Percentiles rank a stretch among this genome's conserved stretches.
These are phyloP conservation scores for Staurois parvus DNA, from an alignment of 2,797 vertebrate genomes.

Conservation along the genomic window DNA sequence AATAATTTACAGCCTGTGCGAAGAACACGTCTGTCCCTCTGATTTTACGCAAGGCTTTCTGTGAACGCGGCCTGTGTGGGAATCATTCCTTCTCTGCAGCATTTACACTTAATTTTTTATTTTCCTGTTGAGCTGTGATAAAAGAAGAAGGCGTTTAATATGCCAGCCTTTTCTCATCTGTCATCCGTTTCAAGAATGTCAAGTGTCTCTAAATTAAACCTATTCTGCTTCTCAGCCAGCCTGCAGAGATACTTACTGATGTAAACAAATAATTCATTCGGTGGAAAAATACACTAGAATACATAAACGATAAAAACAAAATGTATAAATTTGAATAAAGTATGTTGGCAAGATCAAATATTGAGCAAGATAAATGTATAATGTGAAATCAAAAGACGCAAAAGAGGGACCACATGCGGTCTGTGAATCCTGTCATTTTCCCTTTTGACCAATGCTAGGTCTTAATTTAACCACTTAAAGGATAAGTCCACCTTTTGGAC, in stretches of 20 bases:
- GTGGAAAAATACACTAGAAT: neutral
- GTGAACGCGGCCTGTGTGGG: neutral
- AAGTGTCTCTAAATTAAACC: slow-evolving; percentile 67
- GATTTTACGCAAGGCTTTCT: slow-evolving; percentile 33
- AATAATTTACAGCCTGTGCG: slow-evolving; percentile 24
- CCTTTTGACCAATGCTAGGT: neutral
- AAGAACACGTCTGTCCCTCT: slow-evolving; percentile 11
- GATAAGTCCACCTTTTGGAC: no score
- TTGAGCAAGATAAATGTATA: slow-evolving; percentile 56
- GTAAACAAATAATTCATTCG: slow-evolving; percentile 65
- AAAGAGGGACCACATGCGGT: no score
- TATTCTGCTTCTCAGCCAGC: slow-evolving; percentile 36
- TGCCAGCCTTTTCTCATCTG: slow-evolving; percentile 66
- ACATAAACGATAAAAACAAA: neutral
- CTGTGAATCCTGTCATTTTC: no score
- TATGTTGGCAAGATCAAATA: slow-evolving; percentile 63
- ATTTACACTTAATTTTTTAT: slow-evolving; percentile 22
- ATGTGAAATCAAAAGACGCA: slow-evolving; percentile 21
- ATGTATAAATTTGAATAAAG: slow-evolving; percentile 55
- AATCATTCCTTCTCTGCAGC: slow-evolving; percentile 8
- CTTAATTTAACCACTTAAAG: neutral
- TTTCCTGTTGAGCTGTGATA: slow-evolving; percentile 55
- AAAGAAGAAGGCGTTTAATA: slow-evolving; percentile 67
- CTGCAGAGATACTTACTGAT: slow-evolving; percentile 46
- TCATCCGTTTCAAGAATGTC: slow-evolving; percentile 66